phyloP scores from a whole-genome alignment of 2,113 vertebrate genomes.

The Lampris incognitus region DNA sequence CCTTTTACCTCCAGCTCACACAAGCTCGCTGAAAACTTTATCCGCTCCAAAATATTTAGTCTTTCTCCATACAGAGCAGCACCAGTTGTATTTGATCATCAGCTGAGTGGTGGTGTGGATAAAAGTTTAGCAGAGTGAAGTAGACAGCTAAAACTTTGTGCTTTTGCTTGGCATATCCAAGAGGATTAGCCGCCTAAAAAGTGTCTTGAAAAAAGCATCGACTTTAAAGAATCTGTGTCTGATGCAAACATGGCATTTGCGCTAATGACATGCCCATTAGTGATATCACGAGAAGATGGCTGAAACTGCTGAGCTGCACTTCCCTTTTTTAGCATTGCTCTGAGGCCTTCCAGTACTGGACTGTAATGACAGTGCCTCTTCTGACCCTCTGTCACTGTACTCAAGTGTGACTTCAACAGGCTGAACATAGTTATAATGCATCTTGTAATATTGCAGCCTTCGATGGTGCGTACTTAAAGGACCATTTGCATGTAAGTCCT shows the following conservation, averaged over 20 bases:
- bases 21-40: constrained; percentile 12
- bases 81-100: constrained; percentile 37
- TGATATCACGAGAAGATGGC: constrained; percentile 6
- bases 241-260: constrained; percentile 13
- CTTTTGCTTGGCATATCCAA: constrained; percentile 33
- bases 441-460: constrained; percentile 34
- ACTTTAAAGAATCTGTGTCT: neutral
- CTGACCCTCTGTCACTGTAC: neutral
- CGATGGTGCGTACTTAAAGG: constrained; percentile 18
- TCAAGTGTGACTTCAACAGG: neutral
- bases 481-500: constrained; percentile 13
- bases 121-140: constrained; percentile 24
- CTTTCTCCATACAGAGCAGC: constrained; percentile 27
- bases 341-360: constrained; percentile 20
- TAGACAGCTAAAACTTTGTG: constrained; percentile 9
- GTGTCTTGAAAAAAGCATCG: constrained; percentile 28
- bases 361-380: constrained; percentile 13
- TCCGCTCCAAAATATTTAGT: constrained; percentile 26
- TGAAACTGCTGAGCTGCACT: constrained; percentile 4
- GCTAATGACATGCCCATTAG: neutral
- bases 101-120: constrained; percentile 25
- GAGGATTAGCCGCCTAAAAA: constrained; percentile 43
- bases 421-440: constrained; percentile 20
- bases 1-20: constrained; percentile 33
- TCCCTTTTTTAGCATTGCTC: constrained; percentile 15